A percentile compares a stretch with the other conserved stretches of the same genome.
Conservation (phyloP, 2,113 vertebrate genomes). For the Oncorhynchus gorbuscha region DNA sequence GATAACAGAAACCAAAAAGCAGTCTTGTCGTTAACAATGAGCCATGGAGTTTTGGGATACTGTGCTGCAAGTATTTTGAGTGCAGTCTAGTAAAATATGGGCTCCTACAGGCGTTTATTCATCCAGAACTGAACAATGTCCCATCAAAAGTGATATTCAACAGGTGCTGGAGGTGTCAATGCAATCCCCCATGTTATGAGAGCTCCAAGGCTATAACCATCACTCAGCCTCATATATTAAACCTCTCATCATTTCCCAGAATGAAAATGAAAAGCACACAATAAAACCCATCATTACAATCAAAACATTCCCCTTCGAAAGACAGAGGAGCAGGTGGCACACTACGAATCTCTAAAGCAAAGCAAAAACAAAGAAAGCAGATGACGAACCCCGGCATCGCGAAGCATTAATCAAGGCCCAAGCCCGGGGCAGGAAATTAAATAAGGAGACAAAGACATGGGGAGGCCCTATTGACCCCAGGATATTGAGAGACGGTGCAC, state of each 20-base stretch:
- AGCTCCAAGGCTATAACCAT: not conserved
- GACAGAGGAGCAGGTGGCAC: slow-evolving; percentile 11
- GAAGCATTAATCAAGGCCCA: slow-evolving; percentile 45
- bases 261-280: slow-evolving; percentile 24
- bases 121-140: not conserved
- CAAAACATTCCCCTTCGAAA: slow-evolving; percentile 27
- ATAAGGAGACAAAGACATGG: slow-evolving; percentile 42
- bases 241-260: slow-evolving; percentile 1
- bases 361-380: slow-evolving; percentile 21
- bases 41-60: not conserved
- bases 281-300: slow-evolving; percentile 40
- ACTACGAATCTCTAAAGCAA: slow-evolving; percentile 5
- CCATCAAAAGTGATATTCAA: not conserved
- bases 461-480: slow-evolving; percentile 23
- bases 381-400: not conserved
- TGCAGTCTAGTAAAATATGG: not conserved
- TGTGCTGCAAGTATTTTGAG: not conserved
- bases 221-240: not conserved
- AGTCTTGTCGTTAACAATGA: not conserved
- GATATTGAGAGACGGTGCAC: slow-evolving; percentile 38
- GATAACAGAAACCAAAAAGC: too few species aligned
- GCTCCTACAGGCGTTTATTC: not conserved
- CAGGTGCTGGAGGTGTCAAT: not conserved
- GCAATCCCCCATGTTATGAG: not conserved
- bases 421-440: slow-evolving; percentile 46